phyloP scores from a whole-genome alignment of 2,113 vertebrate species.

The Hepsetus odoe region DNA sequence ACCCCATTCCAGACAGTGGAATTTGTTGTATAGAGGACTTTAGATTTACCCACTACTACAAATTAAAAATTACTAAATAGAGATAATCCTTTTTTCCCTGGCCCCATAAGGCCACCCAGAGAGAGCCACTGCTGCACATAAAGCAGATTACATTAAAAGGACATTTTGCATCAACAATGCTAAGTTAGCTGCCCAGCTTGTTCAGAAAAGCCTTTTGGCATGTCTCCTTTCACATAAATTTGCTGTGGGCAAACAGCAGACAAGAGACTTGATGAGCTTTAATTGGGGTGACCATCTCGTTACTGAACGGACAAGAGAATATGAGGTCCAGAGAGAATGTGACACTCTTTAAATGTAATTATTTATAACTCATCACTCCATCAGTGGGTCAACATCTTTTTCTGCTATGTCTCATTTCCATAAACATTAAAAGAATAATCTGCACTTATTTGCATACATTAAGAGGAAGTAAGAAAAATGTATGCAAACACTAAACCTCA shows the following conservation, averaged over 20 bases:
- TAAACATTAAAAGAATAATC: conserved; percentile 50
- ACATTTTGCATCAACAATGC: background rate
- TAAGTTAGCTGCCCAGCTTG: background rate
- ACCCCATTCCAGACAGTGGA: no score
- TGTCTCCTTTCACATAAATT: background rate
- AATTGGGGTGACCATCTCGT: conserved; percentile 63
- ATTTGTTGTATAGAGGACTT: no score
- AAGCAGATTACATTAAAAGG: background rate
- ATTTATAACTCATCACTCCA: conserved; percentile 49
- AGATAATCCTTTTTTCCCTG: no score
- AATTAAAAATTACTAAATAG: no score
- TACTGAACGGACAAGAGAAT: background rate
- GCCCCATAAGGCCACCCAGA: no score
- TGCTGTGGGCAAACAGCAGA: background rate
- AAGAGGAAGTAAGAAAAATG: conserved; percentile 29
- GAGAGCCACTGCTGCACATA: no score
- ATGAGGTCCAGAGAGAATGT: background rate
- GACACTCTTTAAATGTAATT: conserved; percentile 43
- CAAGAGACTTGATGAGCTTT: conserved; percentile 23
- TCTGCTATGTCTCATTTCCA: conserved; percentile 28
- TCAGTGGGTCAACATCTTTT: conserved; percentile 42
- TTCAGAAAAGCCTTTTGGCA: background rate
- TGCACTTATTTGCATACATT: conserved; percentile 35
- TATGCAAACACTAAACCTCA: conserved; percentile 22
- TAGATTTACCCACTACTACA: no score